Evolutionary conservation across 2,113 vertebrate genomes (phyloP).

Genomic region (Lutjanus erythropterus): DNA sequence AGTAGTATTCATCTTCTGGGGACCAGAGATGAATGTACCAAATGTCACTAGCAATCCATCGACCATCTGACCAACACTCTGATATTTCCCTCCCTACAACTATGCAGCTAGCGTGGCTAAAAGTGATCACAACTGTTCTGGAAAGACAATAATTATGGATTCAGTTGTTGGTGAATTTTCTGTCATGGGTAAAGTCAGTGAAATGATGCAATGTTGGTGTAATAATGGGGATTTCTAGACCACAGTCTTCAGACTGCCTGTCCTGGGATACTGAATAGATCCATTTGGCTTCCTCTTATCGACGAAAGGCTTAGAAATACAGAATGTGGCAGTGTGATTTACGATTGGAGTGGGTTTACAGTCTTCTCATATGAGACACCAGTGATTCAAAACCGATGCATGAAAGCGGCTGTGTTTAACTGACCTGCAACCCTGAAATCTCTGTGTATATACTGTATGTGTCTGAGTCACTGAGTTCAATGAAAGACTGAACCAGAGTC

Average conservation of each 20-base stretch:
- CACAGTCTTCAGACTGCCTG: background rate
- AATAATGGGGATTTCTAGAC: conserved; percentile 10
- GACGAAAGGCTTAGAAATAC: background rate
- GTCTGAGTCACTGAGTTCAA: conserved; percentile 14
- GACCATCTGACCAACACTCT: background rate
- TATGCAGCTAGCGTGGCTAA: background rate
- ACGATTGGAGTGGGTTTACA: background rate
- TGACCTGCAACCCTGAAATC: conserved; percentile 7
- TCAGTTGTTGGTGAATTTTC: background rate
- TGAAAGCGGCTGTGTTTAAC: conserved; percentile 7
- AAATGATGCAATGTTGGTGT: conserved; percentile 20
- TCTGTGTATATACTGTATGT: background rate
- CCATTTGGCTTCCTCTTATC: conserved; percentile 4
- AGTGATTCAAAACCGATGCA: conserved; percentile 1
- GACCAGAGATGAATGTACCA: background rate
- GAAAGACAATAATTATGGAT: background rate
- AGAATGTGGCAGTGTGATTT: conserved; percentile 3
- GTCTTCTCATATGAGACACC: background rate
- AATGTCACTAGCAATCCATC: background rate
- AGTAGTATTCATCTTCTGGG: background rate
- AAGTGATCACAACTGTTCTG: background rate
- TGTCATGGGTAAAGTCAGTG: background rate
- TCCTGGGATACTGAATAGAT: background rate
- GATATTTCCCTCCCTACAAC: background rate
- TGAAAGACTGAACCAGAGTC: background rate